Evolutionary conservation across 1,140 invertebrate genomes (phyloP), one percentile per base, ranked within the genome.

Genomic region (Hyphantria cunea): DNA sequence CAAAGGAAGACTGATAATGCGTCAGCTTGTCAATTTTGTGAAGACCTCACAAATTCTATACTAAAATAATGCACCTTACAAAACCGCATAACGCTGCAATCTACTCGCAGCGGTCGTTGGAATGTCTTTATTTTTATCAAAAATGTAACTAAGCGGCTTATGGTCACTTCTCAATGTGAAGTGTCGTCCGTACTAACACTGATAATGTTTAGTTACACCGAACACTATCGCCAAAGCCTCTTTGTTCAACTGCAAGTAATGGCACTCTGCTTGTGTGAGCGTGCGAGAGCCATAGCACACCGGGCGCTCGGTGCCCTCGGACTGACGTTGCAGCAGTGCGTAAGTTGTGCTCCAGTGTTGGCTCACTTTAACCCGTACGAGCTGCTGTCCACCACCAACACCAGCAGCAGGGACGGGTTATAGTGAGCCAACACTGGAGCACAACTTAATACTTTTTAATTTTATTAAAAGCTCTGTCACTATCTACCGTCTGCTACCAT

Each of bases 1-100:
- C 47, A 74, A 12, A 45, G 74, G 72, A 11, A 74, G 58, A 10
- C 76, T 14, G 80, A 84, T 12, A 78, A 62, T 1, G 59, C 70
- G 34, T 78, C 78, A 6, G 72, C 72, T 5, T 58, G 58, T n/a
- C 66, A 33, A 33, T 72, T 72, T 9, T 45, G n/a, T 14, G 54
- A 42, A 13, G 64, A 68, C 37, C 39, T 53, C 10, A 73, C 64
- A 61, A 74, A 82, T 51, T 58, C 37, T 8, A 80, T 74, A 4
- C 52, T 37, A 70, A 62, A 80, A 64, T 74, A 33, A 56, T 76
- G 62, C 66, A 6, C 60, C 55, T 15, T 78, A 48, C 44, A 56
- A 69, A 12, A 67, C 56, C 0, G 75, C 72, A 55, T 34, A 34
- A 6, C 33, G 33, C 33, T 91, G 86, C 15, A 80, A 34, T 13